A percentile compares a stretch with the other conserved stretches of the same genome.
Evolutionary conservation across 1,140 invertebrate species (phyloP).

Genomic region (Tetramorium simillimum): DNA sequence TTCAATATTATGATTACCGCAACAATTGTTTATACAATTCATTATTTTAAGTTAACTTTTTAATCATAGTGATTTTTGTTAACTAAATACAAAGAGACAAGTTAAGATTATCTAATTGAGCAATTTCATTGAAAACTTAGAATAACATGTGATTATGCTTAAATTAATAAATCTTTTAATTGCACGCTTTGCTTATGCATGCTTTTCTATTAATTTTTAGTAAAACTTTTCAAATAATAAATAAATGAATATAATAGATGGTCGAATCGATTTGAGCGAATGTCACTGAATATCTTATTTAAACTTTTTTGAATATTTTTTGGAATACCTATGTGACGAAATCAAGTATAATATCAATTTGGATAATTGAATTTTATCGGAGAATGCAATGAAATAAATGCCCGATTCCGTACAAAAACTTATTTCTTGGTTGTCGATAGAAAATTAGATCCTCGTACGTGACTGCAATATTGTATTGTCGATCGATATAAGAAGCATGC

Average conservation of each 20-base stretch:
- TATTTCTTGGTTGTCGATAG: constrained; percentile 18
- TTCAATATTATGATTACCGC: neutral
- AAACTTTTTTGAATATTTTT: neutral
- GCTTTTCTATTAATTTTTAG: neutral
- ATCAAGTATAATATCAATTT: neutral
- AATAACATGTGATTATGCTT: neutral
- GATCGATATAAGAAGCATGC: constrained; percentile 5
- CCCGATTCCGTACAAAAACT: constrained; percentile 13
- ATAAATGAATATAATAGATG: neutral
- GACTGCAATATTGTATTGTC: constrained; percentile 29
- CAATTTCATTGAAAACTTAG: neutral
- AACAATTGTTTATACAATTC: neutral
- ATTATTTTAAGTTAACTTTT: neutral
- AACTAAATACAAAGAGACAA: neutral
- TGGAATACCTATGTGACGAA: neutral
- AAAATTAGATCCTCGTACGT: constrained; percentile 37
- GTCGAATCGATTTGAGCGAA: neutral
- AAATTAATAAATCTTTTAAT: neutral
- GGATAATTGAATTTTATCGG: constrained; percentile 43
- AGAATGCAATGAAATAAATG: constrained; percentile 4
- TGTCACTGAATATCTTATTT: neutral
- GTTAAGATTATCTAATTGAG: neutral
- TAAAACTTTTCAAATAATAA: neutral
- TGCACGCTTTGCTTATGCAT: neutral
- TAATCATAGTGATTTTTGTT: neutral